Percentiles rank a stretch among this genome's conserved stretches.
phyloP scores from a whole-genome alignment of 2,888 invertebrate genomes.

The Heliconius hortense region DNA sequence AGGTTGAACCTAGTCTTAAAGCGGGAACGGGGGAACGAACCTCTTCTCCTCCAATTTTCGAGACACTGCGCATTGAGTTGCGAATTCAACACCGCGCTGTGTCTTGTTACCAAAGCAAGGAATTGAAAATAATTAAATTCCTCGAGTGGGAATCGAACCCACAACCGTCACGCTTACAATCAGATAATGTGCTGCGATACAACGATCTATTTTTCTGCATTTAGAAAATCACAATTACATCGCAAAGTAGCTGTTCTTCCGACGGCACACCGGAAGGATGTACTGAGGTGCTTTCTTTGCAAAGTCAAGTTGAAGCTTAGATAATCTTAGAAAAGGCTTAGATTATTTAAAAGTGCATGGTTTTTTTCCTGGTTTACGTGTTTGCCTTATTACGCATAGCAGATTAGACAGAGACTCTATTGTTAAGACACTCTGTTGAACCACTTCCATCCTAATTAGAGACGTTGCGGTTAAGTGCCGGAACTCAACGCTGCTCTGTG shows the following conservation, averaged over 20 bases:
- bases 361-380: neutral
- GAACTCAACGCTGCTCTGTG: no score
- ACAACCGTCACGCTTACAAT: neutral
- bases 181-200: neutral
- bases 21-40: no score
- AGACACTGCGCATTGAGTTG: no score
- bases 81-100: no score
- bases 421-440: no score
- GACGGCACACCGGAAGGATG: constrained; percentile 18
- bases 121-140: no score
- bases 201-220: neutral
- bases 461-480: no score
- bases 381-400: neutral
- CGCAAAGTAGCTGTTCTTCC: constrained; percentile 11
- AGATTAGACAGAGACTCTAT: neutral
- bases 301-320: neutral
- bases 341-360: neutral
- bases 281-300: constrained; percentile 11
- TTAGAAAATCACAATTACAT: constrained; percentile 9
- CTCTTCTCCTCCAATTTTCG: no score
- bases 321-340: neutral
- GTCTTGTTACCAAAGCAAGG: no score
- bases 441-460: no score
- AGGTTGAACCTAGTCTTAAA: no score
- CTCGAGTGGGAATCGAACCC: neutral